Percentiles rank a stretch among this genome's conserved stretches.
Conservation (phyloP, 2,797 vertebrate genomes). For the Iguana delicatissima region DNA sequence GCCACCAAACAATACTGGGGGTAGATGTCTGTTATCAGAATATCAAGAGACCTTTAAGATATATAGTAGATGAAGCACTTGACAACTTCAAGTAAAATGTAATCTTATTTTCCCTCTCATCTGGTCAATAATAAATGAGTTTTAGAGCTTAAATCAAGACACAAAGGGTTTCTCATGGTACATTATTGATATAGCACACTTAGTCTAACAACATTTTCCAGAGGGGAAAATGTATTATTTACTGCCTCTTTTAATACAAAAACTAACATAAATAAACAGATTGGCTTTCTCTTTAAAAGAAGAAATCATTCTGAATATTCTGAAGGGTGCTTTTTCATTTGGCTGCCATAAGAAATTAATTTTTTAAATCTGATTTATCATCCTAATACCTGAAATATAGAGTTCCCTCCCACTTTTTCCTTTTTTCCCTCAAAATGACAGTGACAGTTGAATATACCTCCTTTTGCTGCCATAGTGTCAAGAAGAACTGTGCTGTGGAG, state of each 20-base stretch:
- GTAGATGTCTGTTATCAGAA: constrained; percentile 55
- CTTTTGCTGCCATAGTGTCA: neutral
- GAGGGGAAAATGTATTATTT: constrained; percentile 75
- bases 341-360: constrained; percentile 41
- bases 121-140: constrained; percentile 80
- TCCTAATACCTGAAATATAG: constrained; percentile 45
- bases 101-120: constrained; percentile 61
- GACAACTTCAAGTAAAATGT: constrained; percentile 68
- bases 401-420: neutral
- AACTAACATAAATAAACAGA: constrained; percentile 60
- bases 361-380: constrained; percentile 50
- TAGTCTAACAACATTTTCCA: constrained; percentile 75
- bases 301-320: constrained; percentile 33
- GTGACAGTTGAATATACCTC: constrained; percentile 41
- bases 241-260: constrained; percentile 68
- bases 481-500: neutral
- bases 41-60: constrained; percentile 51
- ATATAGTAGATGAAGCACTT: constrained; percentile 61
- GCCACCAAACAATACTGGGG: neutral
- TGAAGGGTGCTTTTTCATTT: constrained; percentile 38
- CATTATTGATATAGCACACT: constrained; percentile 79
- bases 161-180: constrained; percentile 68
- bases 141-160: constrained; percentile 77
- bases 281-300: constrained; percentile 55
- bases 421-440: neutral